Conservation (phyloP, 2,888 invertebrate genomes). For the Calameuta pallipes region DNA sequence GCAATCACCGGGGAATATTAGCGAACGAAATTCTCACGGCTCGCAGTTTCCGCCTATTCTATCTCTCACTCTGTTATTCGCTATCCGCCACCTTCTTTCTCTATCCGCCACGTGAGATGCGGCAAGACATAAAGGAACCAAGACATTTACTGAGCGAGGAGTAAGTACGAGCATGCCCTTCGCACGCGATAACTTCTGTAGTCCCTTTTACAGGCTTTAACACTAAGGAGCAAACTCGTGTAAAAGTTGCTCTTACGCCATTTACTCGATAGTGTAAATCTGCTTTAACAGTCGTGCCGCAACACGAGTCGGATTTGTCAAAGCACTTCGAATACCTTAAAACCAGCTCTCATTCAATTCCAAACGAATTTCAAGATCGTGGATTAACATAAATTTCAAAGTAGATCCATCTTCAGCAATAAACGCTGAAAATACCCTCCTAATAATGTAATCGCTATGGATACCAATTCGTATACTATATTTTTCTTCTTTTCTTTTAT, state of each 20-base stretch:
- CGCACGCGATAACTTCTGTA: background rate
- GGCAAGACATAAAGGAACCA: background rate
- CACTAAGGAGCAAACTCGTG: slow-evolving; percentile 16
- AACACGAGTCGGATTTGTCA: background rate
- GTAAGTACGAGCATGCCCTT: background rate
- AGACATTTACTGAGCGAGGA: background rate
- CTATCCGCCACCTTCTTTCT: background rate
- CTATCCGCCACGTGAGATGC: background rate
- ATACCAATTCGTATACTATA: background rate
- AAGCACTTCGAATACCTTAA: background rate
- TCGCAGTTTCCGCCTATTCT: background rate
- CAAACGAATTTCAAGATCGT: background rate
- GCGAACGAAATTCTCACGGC: slow-evolving; percentile 34
- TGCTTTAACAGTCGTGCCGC: slow-evolving; percentile 28
- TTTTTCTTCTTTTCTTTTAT: background rate
- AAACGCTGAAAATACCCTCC: background rate
- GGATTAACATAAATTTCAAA: background rate
- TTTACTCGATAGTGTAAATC: slow-evolving; percentile 31
- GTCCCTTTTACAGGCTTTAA: background rate
- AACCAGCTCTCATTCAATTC: background rate
- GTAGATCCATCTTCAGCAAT: background rate
- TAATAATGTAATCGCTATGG: background rate
- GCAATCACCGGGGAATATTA: slow-evolving; percentile 42
- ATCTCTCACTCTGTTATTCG: background rate
- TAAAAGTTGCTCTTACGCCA: slow-evolving; percentile 25